Evolutionary conservation across 2,888 invertebrate genomes (phyloP).

Genomic region (Agrochola lychnidis): DNA sequence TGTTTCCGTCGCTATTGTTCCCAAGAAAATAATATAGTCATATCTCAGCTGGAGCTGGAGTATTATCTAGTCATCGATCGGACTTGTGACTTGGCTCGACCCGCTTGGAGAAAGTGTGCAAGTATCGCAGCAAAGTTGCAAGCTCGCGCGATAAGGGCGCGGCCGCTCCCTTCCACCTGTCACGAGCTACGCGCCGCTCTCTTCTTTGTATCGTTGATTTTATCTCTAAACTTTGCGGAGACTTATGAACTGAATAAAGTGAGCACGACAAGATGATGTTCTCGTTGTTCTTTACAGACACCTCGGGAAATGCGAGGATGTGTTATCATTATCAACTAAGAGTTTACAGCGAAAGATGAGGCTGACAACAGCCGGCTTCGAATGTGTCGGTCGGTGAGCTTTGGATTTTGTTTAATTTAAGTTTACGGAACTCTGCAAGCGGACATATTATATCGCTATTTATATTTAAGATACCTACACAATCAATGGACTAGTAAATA

Average conservation of each 20-base stretch:
- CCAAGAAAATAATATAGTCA: slow-evolving; percentile 5
- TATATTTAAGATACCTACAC: background rate
- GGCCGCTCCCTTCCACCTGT: slow-evolving; percentile 74
- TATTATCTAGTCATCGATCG: slow-evolving; percentile 65
- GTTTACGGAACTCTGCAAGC: background rate
- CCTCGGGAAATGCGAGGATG: slow-evolving; percentile 67
- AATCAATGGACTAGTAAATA: background rate
- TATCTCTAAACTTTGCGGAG: slow-evolving; percentile 80
- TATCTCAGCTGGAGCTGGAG: slow-evolving; percentile 20
- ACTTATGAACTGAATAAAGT: slow-evolving; percentile 79
- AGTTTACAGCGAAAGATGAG: slow-evolving; percentile 64
- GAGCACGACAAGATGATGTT: slow-evolving; percentile 69
- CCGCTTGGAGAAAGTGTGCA: slow-evolving; percentile 58
- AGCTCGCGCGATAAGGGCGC: slow-evolving; percentile 76
- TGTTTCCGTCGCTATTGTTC: background rate
- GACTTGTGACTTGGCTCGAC: slow-evolving; percentile 59
- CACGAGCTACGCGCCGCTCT: slow-evolving; percentile 71
- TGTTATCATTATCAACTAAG: slow-evolving; percentile 69
- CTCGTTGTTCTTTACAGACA: slow-evolving; percentile 68
- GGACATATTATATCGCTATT: background rate
- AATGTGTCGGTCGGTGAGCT: slow-evolving; percentile 25
- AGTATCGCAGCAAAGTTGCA: slow-evolving; percentile 68
- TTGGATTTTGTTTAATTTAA: slow-evolving; percentile 13
- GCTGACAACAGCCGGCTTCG: slow-evolving; percentile 29
- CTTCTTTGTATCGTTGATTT: slow-evolving; percentile 79